Base-by-base conservation (phyloP, 2,113 vertebrate species). In the Puntigrus tetrazona region DNA sequence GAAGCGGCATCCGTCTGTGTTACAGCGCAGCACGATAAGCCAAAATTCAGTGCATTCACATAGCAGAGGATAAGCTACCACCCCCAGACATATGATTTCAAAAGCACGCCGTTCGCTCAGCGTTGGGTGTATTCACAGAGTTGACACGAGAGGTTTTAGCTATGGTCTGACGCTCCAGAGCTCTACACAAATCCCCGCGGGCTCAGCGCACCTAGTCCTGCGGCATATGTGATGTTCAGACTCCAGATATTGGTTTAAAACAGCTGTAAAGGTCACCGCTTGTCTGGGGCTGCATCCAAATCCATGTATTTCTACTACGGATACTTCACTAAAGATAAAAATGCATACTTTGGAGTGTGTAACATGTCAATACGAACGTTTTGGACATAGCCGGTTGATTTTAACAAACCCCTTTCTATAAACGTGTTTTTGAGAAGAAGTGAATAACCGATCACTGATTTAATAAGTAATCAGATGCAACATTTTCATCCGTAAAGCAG, bases 61-160 rank as follows among this genome's bases (percentile, higher is more conserved):
- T 72, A 57, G 25, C 0, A 41, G 61, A 31, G 47, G n/a, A 52
- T 25, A 47, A 59, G 25, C n/a, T 77, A 61, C 34, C 34, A 80
- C 34, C 82, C 57, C 57, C 45, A 74, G 52, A 78, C 36, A 47
- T 41, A 75, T 45, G 25, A 52, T 76, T 84, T 87, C 34, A 50
- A 59, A 81, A 81, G 57, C 73, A 75, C 1, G 4, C 7, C 73
- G 9, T 81, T 50, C 18, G n/a, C 14, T 25, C 52, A n/a, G 45
- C 6, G 72, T 20, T 38, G 31, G 34, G 84, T 65, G 59, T 72
- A 83, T 79, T 76, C 65, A 22, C 16, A 16, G 73, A 41, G 65
- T 50, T 82, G 78, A 85, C 78, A 11, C 31, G 78, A 57, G 47
- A 52, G 69, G 76, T 52, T 57, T 86, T 78, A 83, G 77, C 69